Percentiles rank a stretch among this genome's conserved stretches.
phyloP scores from a whole-genome alignment of 1,140 invertebrate genomes.

The Bombus sylvicola region DNA sequence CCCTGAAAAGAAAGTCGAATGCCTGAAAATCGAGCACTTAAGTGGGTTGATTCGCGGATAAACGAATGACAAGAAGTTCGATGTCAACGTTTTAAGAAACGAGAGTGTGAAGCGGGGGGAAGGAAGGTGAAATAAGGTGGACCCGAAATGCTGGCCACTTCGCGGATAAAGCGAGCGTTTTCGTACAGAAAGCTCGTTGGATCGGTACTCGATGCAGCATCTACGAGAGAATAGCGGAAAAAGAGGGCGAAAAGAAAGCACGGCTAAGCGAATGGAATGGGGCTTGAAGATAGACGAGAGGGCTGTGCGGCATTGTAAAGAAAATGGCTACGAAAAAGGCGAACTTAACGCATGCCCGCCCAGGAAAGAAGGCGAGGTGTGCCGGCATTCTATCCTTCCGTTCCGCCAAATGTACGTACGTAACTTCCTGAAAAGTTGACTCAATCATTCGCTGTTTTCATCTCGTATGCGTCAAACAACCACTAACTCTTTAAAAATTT shows the following conservation, averaged over 20 bases:
- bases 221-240: constrained; percentile 16
- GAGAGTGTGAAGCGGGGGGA: not conserved
- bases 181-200: constrained; percentile 50
- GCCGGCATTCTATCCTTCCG: constrained; percentile 28
- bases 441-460: not conserved
- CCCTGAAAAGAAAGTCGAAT: not conserved
- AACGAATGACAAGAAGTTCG: not conserved
- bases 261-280: constrained; percentile 36
- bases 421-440: constrained; percentile 28
- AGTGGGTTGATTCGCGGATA: constrained; percentile 12
- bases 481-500: not conserved
- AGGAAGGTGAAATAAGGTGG: not conserved
- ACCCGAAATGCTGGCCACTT: constrained; percentile 52
- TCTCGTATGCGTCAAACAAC: not conserved
- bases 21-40: not conserved
- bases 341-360: constrained; percentile 36
- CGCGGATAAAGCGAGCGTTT: constrained; percentile 55
- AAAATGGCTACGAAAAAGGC: constrained; percentile 37
- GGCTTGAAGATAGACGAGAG: constrained; percentile 43
- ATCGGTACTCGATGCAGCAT: constrained; percentile 49
- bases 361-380: constrained; percentile 37
- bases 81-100: constrained; percentile 50
- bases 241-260: constrained; percentile 11
- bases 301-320: constrained; percentile 3
- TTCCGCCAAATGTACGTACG: not conserved